Evolutionary conservation across 2,113 vertebrate species (phyloP), one percentile per base, ranked within the genome.

Genomic region (Plestiodon gilberti): DNA sequence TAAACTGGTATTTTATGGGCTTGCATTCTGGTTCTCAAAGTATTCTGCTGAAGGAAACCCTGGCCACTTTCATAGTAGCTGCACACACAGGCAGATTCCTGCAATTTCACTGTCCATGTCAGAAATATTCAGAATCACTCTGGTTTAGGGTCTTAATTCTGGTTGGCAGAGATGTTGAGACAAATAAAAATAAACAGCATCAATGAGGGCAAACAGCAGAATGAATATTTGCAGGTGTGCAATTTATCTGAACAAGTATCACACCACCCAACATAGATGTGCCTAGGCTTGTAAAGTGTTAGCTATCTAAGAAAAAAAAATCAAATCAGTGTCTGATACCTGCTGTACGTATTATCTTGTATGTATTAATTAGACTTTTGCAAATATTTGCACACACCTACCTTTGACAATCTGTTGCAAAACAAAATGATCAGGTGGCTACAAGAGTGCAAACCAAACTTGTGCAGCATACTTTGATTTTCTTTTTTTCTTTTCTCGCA

Each of bases 381-480:
- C 48, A 35, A 10, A 48, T 76, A 33, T 1, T 28, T 18, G 0
- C 0, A 28, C 6, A 40, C 0, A 0, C 48, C 30, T 57, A 76
- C 28, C 35, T 2, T 75, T 80, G 0, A 0, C 10, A 0, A 4
- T 43, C 65, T 82, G 38, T 7, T n/a, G 35, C 64, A 11, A 10
- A 6, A 0, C 40, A 1, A 25, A 28, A 59, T 3, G 43, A 55
- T 17, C 74, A 25, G 7, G 70, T 70, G 33, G 62, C n/a, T 81
- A 38, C 69, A 81, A 81, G 78, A 65, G 52, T 78, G 83, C 38
- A 69, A 78, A 28, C 15, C 13, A 14, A 57, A 14, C 55, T 57
- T 57, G 55, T 57, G 13, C 55, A 70, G 52, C 35, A 33, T 65
- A 62, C 22, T 0, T 71, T 1, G 2, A 0, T 77, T 52, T 87